Base-by-base conservation (phyloP, 2,888 invertebrate genomes). In the Apodemia duryi region DNA sequence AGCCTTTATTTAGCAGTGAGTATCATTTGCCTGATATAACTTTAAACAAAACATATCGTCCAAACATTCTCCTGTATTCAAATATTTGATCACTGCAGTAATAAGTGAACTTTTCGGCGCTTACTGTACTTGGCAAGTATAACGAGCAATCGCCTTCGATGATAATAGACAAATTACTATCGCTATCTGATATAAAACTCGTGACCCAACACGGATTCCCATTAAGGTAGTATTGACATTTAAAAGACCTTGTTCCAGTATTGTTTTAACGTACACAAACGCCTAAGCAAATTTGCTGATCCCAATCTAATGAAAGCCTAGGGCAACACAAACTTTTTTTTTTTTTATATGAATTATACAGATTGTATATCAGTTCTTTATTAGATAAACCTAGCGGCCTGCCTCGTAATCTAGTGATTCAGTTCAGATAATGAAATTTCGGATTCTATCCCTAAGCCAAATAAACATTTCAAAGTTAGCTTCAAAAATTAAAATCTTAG, bases 101-200 rank as follows among this genome's bases (percentile, higher is more conserved):
- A 38, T 38, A 38, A 38, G 38, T 38, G 6, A 43, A 61, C 46
- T 51, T 29, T 64, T 54, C 54, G 64, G 63, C 68, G 67, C 66
- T 52, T 66, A 62, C 69, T 70, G 70, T 69, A 65, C 65, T 69
- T 71, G 70, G 77, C 86, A 83, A 86, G 86, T 86, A 80, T 80
- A 81, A 71, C 76, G 67, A 78, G 75, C 32, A 60, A 49, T 72
- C 67, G 65, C 73, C 75, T 76, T 79, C 82, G 84, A 82, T 81
- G 82, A 81, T 83, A 81, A 83, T 79, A 82, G 84, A 86, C 77
- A 84, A 83, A 84, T 84, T 75, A 73, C 74, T 76, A 77, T 80
- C 79, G 82, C 82, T 84, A 89, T 85, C 84, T 83, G 86, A 88
- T 88, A 83, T 77, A 76, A 76, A 78, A 78, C 77, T 87, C 88